These are phyloP conservation scores for Sebastes aleutianus DNA, from an alignment of 2,797 vertebrate species.

Conservation along the genomic window DNA sequence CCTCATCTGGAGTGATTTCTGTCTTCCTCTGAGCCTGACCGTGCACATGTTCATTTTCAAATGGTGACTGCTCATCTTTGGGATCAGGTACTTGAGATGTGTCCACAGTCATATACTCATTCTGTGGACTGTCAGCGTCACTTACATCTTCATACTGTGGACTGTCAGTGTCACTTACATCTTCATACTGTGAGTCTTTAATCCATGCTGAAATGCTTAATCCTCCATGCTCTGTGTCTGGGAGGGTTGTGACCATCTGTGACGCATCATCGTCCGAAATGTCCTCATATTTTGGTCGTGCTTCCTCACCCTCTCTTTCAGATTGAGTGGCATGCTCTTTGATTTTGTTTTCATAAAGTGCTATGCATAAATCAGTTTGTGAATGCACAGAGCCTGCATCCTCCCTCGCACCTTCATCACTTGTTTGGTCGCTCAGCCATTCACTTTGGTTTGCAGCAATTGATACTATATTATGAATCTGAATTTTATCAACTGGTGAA, in stretches of 20 bases:
- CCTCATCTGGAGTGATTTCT: fast-evolving
- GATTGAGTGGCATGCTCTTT: fast-evolving
- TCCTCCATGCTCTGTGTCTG: too few species aligned
- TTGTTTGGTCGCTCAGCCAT: too few species aligned
- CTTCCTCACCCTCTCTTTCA: neutral
- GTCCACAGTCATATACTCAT: neutral
- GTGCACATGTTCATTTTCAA: neutral
- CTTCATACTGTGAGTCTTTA: neutral
- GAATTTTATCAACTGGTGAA: neutral
- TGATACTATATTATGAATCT: neutral
- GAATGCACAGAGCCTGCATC: neutral
- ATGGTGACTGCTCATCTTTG: neutral
- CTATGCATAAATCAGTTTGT: neutral
- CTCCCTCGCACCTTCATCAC: neutral
- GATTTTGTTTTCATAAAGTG: neutral
- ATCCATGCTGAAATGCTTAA: fast-evolving
- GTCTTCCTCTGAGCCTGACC: neutral
- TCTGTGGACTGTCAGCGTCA: neutral
- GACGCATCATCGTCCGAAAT: slow-evolving; percentile 26
- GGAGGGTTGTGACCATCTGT: neutral
- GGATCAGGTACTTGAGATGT: neutral
- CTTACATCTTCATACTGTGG: slow-evolving; percentile 23
- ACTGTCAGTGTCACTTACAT: too few species aligned
- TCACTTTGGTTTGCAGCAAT: neutral
- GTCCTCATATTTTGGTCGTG: slow-evolving; percentile 16